Evolutionary conservation across 1,140 invertebrate genomes (phyloP).

Genomic region (Pachyrhynchus sulphureomaculatus): DNA sequence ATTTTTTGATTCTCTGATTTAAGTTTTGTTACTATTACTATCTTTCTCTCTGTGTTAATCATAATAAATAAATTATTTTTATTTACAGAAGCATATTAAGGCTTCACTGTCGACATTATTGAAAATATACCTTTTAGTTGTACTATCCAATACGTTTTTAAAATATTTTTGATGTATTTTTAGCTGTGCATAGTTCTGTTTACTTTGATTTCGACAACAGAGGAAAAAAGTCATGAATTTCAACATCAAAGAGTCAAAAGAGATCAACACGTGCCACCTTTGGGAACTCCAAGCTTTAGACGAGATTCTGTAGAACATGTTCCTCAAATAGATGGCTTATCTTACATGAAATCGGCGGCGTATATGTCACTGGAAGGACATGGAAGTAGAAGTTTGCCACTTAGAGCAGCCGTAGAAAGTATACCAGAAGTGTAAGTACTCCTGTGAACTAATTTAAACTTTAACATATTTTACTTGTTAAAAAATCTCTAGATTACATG

Average conservation of each 20-base stretch:
- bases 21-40: too few relatives aligned
- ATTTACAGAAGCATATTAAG: too few relatives aligned
- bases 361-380: constrained; percentile 39
- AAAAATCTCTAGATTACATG: too few relatives aligned
- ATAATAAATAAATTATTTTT: too few relatives aligned
- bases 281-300: constrained; percentile 51
- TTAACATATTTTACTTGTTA: too few relatives aligned
- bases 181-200: constrained; percentile 22
- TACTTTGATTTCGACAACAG: constrained; percentile 17
- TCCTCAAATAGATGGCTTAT: constrained; percentile 12
- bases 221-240: constrained; percentile 10
- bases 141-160: too few relatives aligned
- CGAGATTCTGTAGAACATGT: constrained; percentile 58
- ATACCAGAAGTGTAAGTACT: constrained; percentile 52
- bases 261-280: constrained; percentile 37
- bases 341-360: not conserved
- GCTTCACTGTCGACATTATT: too few relatives aligned
- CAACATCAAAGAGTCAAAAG: constrained; percentile 5
- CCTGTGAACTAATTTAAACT: too few relatives aligned
- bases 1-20: too few relatives aligned
- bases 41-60: too few relatives aligned
- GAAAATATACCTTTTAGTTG: too few relatives aligned
- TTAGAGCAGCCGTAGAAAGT: constrained; percentile 62
- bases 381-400: constrained; percentile 52
- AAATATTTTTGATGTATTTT: too few relatives aligned